These are phyloP conservation scores for Pyrocephalus nanus DNA, from an alignment of 2,797 vertebrate species.

Conservation along the genomic window DNA sequence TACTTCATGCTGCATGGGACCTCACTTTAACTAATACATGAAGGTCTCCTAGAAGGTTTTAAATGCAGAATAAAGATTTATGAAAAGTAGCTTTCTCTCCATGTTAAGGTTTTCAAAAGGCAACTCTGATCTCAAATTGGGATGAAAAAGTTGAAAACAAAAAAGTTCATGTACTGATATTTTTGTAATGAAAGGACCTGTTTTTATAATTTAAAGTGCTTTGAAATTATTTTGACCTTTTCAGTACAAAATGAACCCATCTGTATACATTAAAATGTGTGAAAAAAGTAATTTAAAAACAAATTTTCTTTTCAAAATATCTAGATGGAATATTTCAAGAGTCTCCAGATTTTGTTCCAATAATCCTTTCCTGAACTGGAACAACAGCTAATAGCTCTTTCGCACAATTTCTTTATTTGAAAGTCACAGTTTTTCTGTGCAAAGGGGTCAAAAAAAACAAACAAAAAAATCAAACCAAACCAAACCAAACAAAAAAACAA, in stretches of 20 bases:
- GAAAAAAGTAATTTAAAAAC: background rate
- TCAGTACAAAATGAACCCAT: background rate
- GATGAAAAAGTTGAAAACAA: background rate
- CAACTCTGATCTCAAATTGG: background rate
- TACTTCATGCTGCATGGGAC: background rate
- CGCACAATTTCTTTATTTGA: background rate
- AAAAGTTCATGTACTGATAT: background rate
- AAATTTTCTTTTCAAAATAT: background rate
- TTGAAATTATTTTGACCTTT: constrained; percentile 1
- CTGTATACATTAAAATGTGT: background rate
- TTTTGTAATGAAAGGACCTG: background rate
- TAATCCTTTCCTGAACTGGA: background rate
- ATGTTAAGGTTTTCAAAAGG: background rate
- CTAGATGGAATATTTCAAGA: background rate
- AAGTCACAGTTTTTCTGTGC: background rate
- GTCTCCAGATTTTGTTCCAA: background rate
- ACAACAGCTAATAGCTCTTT: background rate
- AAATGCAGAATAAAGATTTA: background rate
- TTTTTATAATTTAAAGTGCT: background rate
- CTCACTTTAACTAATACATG: background rate
- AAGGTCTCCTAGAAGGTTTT: background rate
- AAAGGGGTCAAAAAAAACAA: background rate
- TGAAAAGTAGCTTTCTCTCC: background rate
- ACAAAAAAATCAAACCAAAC: too few relatives aligned
- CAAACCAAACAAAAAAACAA: too few relatives aligned